Conservation (phyloP, 1,140 invertebrate genomes). For the Bicyclus anynana region DNA sequence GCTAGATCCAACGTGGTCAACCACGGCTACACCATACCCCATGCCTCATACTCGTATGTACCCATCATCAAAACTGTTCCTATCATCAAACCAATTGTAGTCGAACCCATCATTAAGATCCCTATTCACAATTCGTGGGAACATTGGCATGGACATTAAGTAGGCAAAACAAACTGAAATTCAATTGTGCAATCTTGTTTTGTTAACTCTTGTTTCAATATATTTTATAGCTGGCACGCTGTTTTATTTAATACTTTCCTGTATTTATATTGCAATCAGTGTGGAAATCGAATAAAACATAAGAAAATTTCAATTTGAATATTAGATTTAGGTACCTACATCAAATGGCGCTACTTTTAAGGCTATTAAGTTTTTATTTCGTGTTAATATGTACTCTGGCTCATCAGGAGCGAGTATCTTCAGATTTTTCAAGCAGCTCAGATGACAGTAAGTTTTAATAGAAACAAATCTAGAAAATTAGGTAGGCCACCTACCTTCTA, state of each 20-base stretch:
- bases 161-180: not conserved
- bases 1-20: slow-evolving; percentile 42
- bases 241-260: not conserved
- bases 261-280: not conserved
- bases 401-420: not conserved
- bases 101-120: slow-evolving; percentile 33
- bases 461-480: not conserved
- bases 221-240: not conserved
- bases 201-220: not conserved
- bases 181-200: not conserved
- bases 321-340: not conserved
- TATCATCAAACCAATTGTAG: slow-evolving; percentile 26
- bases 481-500: not conserved
- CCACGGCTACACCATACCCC: slow-evolving; percentile 41
- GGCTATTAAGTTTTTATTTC: not conserved
- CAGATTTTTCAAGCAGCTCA: not conserved
- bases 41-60: no score
- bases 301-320: not conserved
- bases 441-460: not conserved
- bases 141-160: slow-evolving; percentile 2
- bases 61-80: no score
- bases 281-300: not conserved
- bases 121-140: not conserved
- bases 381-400: not conserved
- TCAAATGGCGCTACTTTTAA: not conserved